Evolutionary conservation across 1,140 invertebrate genomes (phyloP).

Genomic region (Temnothorax curvispinosus): DNA sequence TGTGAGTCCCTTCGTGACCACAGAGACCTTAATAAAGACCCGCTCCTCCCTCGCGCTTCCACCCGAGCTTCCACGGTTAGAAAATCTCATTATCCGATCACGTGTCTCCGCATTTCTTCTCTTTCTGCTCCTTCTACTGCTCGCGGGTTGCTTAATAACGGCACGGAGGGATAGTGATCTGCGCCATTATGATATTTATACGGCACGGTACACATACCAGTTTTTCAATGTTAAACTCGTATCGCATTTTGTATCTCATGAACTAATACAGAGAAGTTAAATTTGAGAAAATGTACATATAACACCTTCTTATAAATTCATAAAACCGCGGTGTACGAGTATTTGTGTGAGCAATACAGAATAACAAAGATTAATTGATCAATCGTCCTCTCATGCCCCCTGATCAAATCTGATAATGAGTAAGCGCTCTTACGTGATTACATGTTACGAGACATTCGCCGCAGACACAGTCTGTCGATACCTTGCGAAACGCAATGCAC

Average conservation of each 20-base stretch:
- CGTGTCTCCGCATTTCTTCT: constrained; percentile 42
- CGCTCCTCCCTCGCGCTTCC: constrained; percentile 37
- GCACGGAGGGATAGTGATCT: constrained; percentile 42
- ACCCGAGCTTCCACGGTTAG: constrained; percentile 74
- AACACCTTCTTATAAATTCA: not conserved
- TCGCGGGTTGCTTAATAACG: constrained; percentile 50
- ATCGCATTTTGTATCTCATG: not conserved
- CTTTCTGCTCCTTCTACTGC: constrained; percentile 12
- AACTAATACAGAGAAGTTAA: not conserved
- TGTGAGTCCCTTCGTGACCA: constrained; percentile 69
- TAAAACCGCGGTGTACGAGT: not conserved
- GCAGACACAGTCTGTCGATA: constrained; percentile 69
- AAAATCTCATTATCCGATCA: constrained; percentile 78
- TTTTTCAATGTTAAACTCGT: constrained; percentile 37
- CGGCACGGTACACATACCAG: not conserved
- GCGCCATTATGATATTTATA: constrained; percentile 31
- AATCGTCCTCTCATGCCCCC: not conserved
- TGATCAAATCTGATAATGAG: constrained; percentile 22
- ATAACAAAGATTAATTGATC: not conserved
- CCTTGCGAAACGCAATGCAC: constrained; percentile 72
- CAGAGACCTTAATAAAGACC: constrained; percentile 75
- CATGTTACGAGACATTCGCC: constrained; percentile 61
- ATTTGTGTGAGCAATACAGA: not conserved
- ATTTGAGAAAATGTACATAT: not conserved
- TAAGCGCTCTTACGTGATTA: constrained; percentile 39